phyloP scores from a whole-genome alignment of 1,140 invertebrate genomes.

The Drosophila varians region DNA sequence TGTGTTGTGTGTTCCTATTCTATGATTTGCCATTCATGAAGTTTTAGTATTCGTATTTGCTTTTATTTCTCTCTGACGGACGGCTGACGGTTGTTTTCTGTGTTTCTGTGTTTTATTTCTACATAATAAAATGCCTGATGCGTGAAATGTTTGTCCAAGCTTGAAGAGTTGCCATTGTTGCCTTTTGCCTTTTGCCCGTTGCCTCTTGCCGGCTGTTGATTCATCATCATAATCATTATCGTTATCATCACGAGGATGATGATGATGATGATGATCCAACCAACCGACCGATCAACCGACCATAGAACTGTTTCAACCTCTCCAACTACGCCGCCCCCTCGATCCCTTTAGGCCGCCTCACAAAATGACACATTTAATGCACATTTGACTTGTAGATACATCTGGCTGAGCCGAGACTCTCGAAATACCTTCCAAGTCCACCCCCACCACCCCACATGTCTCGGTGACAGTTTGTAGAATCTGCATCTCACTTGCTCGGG shows the following conservation, averaged over 20 bases:
- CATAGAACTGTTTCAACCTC: slow-evolving; percentile 34
- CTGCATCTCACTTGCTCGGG: slow-evolving; percentile 15
- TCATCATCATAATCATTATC: slow-evolving; percentile 60
- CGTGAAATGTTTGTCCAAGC: slow-evolving; percentile 83
- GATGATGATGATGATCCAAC: background rate
- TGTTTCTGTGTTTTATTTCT: slow-evolving; percentile 63
- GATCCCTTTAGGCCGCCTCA: slow-evolving; percentile 52
- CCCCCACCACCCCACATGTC: too few species aligned
- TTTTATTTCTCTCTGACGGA: slow-evolving; percentile 40
- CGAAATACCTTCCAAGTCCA: slow-evolving; percentile 41
- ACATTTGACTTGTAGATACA: slow-evolving; percentile 81
- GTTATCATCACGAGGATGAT: slow-evolving; percentile 20
- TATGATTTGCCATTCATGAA: slow-evolving; percentile 38
- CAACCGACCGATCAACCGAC: slow-evolving; percentile 67
- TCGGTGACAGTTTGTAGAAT: slow-evolving; percentile 46
- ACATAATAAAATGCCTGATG: slow-evolving; percentile 83
- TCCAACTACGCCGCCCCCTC: slow-evolving; percentile 33
- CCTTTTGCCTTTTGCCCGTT: slow-evolving; percentile 23
- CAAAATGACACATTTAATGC: slow-evolving; percentile 82
- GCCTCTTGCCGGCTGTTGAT: slow-evolving; percentile 61
- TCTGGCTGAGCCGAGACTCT: slow-evolving; percentile 55
- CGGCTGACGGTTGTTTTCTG: slow-evolving; percentile 14
- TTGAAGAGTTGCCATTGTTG: slow-evolving; percentile 80
- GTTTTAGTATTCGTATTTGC: slow-evolving; percentile 47
- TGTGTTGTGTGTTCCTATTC: slow-evolving; percentile 14